Conservation (phyloP, 2,888 invertebrate genomes). For the Leuctra nigra region DNA sequence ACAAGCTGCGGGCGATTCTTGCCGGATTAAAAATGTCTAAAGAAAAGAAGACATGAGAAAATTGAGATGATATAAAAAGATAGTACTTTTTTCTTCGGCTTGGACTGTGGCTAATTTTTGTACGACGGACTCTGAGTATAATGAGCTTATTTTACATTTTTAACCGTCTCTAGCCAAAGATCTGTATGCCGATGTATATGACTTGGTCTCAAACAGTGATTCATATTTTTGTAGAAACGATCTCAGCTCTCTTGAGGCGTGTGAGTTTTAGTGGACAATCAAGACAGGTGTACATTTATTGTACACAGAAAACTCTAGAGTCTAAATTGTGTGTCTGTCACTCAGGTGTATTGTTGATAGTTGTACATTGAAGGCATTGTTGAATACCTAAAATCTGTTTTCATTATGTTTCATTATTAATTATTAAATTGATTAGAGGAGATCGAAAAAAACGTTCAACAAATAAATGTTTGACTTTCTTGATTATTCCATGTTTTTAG, state of each 20-base stretch:
- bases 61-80: slow-evolving; percentile 9
- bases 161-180: slow-evolving; percentile 13
- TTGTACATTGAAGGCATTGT: neutral
- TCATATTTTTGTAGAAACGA: neutral
- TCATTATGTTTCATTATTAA: neutral
- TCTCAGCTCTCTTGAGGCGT: slow-evolving; percentile 5
- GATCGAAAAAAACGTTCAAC: slow-evolving; percentile 1
- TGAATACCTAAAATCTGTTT: too few species aligned
- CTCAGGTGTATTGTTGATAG: neutral
- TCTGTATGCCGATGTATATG: slow-evolving; percentile 3
- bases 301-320: too few species aligned
- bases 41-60: slow-evolving; percentile 3
- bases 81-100: slow-evolving; percentile 6
- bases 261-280: too few species aligned
- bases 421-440: too few species aligned
- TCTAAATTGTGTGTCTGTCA: too few species aligned
- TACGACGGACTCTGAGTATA: neutral
- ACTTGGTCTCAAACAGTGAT: slow-evolving; percentile 6
- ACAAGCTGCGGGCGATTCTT: neutral
- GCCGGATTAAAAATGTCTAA: slow-evolving; percentile 2
- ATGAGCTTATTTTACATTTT: neutral
- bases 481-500: slow-evolving; percentile 10
- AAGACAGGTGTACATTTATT: too few species aligned
- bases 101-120: slow-evolving; percentile 11
- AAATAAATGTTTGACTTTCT: slow-evolving; percentile 18